phyloP scores from a whole-genome alignment of 1,140 invertebrate genomes.

The Polypedilum pembai region DNA sequence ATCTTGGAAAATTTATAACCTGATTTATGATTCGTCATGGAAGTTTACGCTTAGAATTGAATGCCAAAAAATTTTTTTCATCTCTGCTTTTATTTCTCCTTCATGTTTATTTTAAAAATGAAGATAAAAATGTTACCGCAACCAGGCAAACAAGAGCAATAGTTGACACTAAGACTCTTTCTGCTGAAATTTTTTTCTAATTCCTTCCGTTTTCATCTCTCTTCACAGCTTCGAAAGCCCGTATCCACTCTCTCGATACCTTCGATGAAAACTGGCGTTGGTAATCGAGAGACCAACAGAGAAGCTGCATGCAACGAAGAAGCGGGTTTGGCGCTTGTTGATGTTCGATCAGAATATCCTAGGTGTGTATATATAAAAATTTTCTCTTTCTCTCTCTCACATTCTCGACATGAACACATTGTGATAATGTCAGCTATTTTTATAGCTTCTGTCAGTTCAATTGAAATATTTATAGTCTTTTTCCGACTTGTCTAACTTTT shows the following conservation, averaged over 20 bases:
- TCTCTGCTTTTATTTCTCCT: not conserved
- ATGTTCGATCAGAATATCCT: slow-evolving; percentile 78
- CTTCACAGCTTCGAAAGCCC: slow-evolving; percentile 88
- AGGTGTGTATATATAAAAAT: slow-evolving; percentile 42
- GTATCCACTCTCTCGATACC: slow-evolving; percentile 92
- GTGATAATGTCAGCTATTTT: too few species aligned
- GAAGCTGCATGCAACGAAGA: slow-evolving; percentile 55
- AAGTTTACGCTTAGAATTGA: too few species aligned
- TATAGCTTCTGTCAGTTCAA: too few species aligned
- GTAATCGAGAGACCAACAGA: slow-evolving; percentile 51
- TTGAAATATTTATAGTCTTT: too few species aligned
- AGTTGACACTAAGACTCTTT: not conserved
- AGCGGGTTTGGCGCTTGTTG: slow-evolving; percentile 71
- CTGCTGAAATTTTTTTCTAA: not conserved
- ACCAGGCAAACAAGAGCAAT: not conserved
- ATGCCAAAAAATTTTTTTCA: too few species aligned
- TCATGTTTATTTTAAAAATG: not conserved
- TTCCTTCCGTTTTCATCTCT: slow-evolving; percentile 29
- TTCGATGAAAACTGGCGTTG: slow-evolving; percentile 77
- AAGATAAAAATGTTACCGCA: not conserved
- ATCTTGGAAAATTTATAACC: too few species aligned
- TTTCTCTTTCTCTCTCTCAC: not conserved
- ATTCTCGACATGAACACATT: not conserved
- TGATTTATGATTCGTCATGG: too few species aligned
- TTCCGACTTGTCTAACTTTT: too few species aligned